A percentile compares a stretch with the other conserved stretches of the same genome.
Conservation (phyloP, 2,797 vertebrate genomes). For the Yasuhikotakia modesta region DNA sequence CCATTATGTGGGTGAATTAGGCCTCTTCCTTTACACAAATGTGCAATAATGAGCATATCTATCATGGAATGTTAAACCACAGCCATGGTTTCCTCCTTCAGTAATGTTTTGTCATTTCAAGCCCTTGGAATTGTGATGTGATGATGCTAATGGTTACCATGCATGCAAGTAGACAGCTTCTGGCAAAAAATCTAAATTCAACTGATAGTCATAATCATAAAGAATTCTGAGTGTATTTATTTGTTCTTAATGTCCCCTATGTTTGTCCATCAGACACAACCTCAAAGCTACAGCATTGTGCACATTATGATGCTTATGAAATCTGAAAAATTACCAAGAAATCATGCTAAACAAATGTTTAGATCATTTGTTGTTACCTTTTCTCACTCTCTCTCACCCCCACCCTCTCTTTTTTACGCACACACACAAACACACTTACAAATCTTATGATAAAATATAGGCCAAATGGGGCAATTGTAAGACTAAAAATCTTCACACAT, state of each 20-base stretch:
- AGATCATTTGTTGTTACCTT: not conserved
- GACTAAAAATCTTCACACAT: slow-evolving; percentile 43
- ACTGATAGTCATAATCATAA: slow-evolving; percentile 47
- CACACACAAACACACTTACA: not conserved
- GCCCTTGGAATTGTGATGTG: slow-evolving; percentile 29
- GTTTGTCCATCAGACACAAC: slow-evolving; percentile 32
- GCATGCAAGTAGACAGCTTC: slow-evolving; percentile 34
- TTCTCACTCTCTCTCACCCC: slow-evolving; percentile 3
- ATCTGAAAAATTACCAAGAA: not conserved
- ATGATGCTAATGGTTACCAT: slow-evolving; percentile 38
- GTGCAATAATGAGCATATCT: slow-evolving; percentile 69
- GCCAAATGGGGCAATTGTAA: slow-evolving; percentile 3
- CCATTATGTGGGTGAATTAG: slow-evolving; percentile 66
- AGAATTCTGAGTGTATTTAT: slow-evolving; percentile 45
- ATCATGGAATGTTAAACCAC: slow-evolving; percentile 63
- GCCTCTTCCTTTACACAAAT: slow-evolving; percentile 67
- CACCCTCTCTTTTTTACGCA: not conserved
- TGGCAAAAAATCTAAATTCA: slow-evolving; percentile 29
- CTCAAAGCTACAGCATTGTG: slow-evolving; percentile 17
- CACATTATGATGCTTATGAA: slow-evolving; percentile 19
- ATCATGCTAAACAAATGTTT: slow-evolving; percentile 31
- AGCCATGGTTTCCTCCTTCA: slow-evolving; percentile 66
- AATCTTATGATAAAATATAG: not conserved
- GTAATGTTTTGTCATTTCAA: slow-evolving; percentile 35
- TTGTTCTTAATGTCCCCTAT: slow-evolving; percentile 48